These are phyloP conservation scores for Oncorhynchus kisutch DNA, from an alignment of 2,113 vertebrate genomes.

Conservation along the genomic window DNA sequence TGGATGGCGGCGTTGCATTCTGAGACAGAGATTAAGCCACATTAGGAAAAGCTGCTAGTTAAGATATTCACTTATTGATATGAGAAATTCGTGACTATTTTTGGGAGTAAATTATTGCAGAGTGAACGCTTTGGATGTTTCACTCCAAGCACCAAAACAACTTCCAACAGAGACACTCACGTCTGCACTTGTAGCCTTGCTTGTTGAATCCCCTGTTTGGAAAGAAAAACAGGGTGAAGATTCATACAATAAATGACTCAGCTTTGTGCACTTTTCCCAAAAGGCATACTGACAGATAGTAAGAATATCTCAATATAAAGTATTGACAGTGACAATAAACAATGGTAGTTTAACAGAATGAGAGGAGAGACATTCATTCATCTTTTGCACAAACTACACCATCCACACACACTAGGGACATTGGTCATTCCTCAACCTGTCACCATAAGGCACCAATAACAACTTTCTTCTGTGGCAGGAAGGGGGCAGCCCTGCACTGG, in stretches of 20 bases:
- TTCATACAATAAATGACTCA: not conserved
- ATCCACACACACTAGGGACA: not conserved
- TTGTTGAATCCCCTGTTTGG: conserved; percentile 91
- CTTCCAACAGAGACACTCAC: conserved; percentile 77
- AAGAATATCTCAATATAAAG: not conserved
- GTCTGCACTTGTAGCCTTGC: conserved; percentile 96
- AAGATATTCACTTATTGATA: not conserved
- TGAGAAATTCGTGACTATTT: not conserved
- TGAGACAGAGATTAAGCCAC: conserved; percentile 53
- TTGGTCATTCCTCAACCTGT: too few species aligned
- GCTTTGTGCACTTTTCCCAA: not conserved
- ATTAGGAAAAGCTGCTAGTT: not conserved
- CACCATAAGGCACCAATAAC: too few species aligned
- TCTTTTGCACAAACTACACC: not conserved
- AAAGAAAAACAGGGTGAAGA: conserved; percentile 25
- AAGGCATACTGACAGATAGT: not conserved
- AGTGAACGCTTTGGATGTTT: too few species aligned
- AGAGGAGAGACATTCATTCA: not conserved
- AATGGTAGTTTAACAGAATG: too few species aligned
- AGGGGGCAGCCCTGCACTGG: conserved; percentile 14
- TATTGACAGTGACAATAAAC: too few species aligned
- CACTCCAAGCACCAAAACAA: not conserved
- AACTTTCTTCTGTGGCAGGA: not conserved
- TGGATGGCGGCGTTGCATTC: conserved; percentile 99
- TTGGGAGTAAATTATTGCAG: not conserved